Conservation (phyloP, 2,888 invertebrate genomes). For the Mimumesa dahlbomi region DNA sequence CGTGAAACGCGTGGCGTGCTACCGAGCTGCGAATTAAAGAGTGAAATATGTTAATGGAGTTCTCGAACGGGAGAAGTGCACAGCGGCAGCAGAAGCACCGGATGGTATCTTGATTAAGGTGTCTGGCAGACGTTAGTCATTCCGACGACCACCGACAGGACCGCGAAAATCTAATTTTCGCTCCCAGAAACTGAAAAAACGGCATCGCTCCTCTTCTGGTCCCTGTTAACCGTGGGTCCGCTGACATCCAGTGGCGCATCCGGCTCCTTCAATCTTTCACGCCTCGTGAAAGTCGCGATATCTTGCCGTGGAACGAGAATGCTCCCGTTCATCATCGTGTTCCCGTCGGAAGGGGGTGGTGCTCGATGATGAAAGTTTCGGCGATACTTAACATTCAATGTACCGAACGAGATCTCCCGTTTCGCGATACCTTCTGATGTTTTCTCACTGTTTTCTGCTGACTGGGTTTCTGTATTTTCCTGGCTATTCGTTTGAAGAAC, state of each 20-base stretch:
- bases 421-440: too few relatives aligned
- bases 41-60: conserved; percentile 77
- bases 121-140: conserved; percentile 71
- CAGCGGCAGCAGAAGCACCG: conserved; percentile 32
- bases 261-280: conserved; percentile 54
- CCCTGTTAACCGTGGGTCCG: background rate
- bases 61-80: conserved; percentile 44
- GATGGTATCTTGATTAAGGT: conserved; percentile 76
- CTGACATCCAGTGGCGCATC: conserved; percentile 24
- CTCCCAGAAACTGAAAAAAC: conserved; percentile 66
- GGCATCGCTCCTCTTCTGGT: conserved; percentile 27
- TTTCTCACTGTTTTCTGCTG: too few relatives aligned
- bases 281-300: conserved; percentile 33
- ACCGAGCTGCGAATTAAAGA: conserved; percentile 70
- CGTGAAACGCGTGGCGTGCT: conserved; percentile 71
- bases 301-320: conserved; percentile 6
- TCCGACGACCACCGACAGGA: conserved; percentile 53
- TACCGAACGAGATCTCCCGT: too few relatives aligned
- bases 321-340: conserved; percentile 8
- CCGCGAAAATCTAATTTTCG: conserved; percentile 72
- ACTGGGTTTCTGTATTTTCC: too few relatives aligned
- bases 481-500: too few relatives aligned
- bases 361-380: conserved; percentile 5
- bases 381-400: conserved; percentile 9
- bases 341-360: background rate